Percentiles rank a stretch among this genome's conserved stretches.
These are phyloP conservation scores for Volucella inflata DNA, from an alignment of 2,888 invertebrate species.

Conservation along the genomic window DNA sequence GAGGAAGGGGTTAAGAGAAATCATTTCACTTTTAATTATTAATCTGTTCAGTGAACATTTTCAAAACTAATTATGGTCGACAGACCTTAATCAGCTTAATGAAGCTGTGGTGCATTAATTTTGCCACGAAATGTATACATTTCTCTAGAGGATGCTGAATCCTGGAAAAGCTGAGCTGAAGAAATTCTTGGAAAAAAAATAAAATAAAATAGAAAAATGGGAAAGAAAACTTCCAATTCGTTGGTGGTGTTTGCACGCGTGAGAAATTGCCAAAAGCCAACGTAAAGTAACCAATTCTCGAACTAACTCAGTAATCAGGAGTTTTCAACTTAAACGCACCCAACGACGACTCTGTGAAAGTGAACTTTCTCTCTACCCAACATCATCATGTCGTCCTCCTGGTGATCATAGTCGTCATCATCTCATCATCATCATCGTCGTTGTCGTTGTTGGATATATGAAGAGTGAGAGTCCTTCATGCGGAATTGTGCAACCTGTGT, in stretches of 20 bases:
- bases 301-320: slow-evolving; percentile 36
- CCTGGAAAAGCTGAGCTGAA: neutral
- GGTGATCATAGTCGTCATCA: too few relatives aligned
- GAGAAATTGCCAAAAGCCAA: slow-evolving; percentile 27
- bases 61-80: slow-evolving; percentile 71
- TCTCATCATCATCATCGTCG: neutral
- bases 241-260: slow-evolving; percentile 43
- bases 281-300: slow-evolving; percentile 41
- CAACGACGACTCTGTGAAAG: neutral
- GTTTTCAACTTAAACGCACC: neutral
- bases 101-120: slow-evolving; percentile 31
- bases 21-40: slow-evolving; percentile 56
- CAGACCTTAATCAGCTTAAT: slow-evolving; percentile 71
- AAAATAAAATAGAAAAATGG: slow-evolving; percentile 1
- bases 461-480: slow-evolving; percentile 46
- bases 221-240: slow-evolving; percentile 13
- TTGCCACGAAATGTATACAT: slow-evolving; percentile 24
- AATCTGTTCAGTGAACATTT: slow-evolving; percentile 72
- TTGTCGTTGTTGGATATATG: slow-evolving; percentile 1
- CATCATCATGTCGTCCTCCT: too few relatives aligned
- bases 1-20: slow-evolving; percentile 3
- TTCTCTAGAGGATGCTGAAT: neutral
- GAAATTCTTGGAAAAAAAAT: slow-evolving; percentile 1
- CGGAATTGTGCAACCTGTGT: slow-evolving; percentile 59
- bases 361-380: neutral